Evolutionary conservation across 2,888 invertebrate species (phyloP), one percentile per base, ranked within the genome.

Genomic region (Eupelmus urozonus): DNA sequence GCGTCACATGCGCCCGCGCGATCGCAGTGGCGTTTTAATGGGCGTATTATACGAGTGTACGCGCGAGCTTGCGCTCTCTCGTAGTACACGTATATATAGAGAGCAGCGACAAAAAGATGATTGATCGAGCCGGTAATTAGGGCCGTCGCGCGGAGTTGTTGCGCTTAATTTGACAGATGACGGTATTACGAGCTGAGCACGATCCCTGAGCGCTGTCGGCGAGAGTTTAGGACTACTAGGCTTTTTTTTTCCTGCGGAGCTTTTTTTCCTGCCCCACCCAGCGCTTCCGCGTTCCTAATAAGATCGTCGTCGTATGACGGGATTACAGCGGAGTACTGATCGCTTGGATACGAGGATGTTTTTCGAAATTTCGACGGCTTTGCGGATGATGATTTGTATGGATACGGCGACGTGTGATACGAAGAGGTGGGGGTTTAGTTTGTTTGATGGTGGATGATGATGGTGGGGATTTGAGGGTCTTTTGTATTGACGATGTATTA

Each of bases 71-170:
- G 29, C n/a, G n/a, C n/a, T n/a, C n/a, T n/a, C n/a, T n/a, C n/a
- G n/a, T n/a, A n/a, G n/a, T 65, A 1, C 9, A 42, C 23, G 20
- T 57, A 57, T 42, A 40, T 42, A 42, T 20, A 53, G 27, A 59
- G 18, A 57, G 18, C 4, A n/a, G 42, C 51, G 27, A 65, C 57
- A 74, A 78, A 74, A 78, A 78, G 59, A 70, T 78, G 78, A 78
- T 78, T 78, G 73, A 78, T 78, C 59, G 65, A 45, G 16, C 27
- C 16, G 16, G 65, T 74, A 78, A 78, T 78, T 78, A 78, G 59
- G 20, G 65, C 20, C 53, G 51, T 55, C 69, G 69, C 40, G n/a
- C 29, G 11, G 57, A 59, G 59, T 74, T 78, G 74, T 74, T 59
- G 29, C 65, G 49, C 59, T 75, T 75, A 75, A 75, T 70, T 75